phyloP scores from a whole-genome alignment of 2,113 vertebrate genomes.

The Sylvilagus bachmani region DNA sequence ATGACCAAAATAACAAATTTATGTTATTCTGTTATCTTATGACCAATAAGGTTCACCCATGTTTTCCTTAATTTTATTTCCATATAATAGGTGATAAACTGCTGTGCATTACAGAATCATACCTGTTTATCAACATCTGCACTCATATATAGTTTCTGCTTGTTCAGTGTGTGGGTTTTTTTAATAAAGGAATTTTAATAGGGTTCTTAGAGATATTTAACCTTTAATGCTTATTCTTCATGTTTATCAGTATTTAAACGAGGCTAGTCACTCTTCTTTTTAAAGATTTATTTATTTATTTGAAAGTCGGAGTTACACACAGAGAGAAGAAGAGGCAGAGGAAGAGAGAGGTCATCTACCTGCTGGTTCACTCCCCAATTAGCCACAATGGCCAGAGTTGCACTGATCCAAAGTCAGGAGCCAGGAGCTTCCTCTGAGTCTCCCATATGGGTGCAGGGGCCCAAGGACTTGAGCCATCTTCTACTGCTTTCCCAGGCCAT shows the following conservation, averaged over 20 bases:
- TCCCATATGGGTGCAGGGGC: too few species aligned
- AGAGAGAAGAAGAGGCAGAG: too few species aligned
- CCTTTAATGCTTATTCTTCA: background rate
- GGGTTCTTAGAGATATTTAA: background rate
- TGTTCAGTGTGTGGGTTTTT: background rate
- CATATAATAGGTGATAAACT: background rate
- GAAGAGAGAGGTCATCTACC: too few species aligned
- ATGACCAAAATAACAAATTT: background rate
- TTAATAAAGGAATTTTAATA: background rate
- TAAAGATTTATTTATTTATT: too few species aligned
- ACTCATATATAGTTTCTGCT: background rate
- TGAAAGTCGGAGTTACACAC: too few species aligned
- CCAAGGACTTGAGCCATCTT: too few species aligned
- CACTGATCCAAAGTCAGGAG: too few species aligned
- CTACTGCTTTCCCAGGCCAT: too few species aligned
- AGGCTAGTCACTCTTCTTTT: background rate
- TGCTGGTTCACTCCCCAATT: too few species aligned
- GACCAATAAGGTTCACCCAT: background rate
- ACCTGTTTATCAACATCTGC: background rate
- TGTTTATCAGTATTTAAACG: background rate
- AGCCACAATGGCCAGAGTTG: too few species aligned
- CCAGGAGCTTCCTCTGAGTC: too few species aligned
- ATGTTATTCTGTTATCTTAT: background rate
- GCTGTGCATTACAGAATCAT: background rate
- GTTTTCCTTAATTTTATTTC: conserved; percentile 36